Evolutionary conservation across 2,113 vertebrate genomes (phyloP).

Genomic region (Opisthocomus hoazin): DNA sequence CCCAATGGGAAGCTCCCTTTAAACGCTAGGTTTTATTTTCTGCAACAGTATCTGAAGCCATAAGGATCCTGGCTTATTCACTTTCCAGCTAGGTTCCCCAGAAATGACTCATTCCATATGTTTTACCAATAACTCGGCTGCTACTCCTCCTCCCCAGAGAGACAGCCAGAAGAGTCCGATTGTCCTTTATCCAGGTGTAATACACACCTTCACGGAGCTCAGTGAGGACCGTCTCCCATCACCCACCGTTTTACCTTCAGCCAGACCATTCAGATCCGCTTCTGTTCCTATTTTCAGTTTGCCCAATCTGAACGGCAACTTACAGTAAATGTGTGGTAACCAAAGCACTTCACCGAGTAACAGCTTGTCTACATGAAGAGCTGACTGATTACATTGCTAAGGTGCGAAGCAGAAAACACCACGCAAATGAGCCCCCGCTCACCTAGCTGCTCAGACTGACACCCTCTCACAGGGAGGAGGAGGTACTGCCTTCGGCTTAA

Average conservation of each 20-base stretch:
- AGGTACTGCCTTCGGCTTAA: neutral
- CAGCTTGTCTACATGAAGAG: neutral
- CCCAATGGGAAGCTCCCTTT: neutral
- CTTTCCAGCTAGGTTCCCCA: neutral
- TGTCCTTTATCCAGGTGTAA: neutral
- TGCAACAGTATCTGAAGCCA: neutral
- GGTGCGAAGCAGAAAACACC: neutral
- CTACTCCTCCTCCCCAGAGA: neutral
- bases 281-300: neutral
- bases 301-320: neutral
- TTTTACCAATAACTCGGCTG: neutral
- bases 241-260: neutral
- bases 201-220: neutral
- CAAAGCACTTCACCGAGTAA: neutral
- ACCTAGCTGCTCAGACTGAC: neutral
- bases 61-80: neutral
- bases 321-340: neutral
- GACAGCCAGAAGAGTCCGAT: neutral
- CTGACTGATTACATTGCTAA: neutral
- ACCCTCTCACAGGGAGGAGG: neutral
- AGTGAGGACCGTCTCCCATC: neutral
- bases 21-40: conserved; percentile 28
- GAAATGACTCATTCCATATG: conserved; percentile 11
- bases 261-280: neutral
- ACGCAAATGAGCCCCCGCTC: neutral